Conservation (phyloP, 1,140 invertebrate species). For the Thaumatotibia leucotreta region DNA sequence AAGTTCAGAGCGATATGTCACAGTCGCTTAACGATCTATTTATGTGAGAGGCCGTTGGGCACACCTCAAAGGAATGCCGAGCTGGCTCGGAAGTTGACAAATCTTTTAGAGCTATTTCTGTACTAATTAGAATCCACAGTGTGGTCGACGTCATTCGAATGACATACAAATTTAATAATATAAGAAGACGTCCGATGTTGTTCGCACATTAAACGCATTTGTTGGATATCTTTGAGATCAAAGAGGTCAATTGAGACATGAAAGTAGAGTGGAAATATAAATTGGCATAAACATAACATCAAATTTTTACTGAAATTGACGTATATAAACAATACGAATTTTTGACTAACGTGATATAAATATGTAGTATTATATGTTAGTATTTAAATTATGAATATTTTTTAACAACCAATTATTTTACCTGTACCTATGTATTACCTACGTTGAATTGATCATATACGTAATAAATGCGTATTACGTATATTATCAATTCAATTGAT, state of each 20-base stretch:
- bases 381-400: no score
- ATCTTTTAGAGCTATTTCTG: conserved; percentile 68
- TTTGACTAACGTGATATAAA: no score
- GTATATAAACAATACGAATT: no score
- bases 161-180: conserved; percentile 30
- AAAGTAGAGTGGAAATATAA: background rate
- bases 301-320: background rate
- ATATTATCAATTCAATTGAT: no score
- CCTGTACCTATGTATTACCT: no score
- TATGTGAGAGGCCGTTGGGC: conserved; percentile 39
- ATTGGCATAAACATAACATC: background rate
- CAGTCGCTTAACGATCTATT: conserved; percentile 59
- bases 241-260: background rate
- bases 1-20: conserved; percentile 50
- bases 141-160: conserved; percentile 42
- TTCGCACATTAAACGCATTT: conserved; percentile 27
- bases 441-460: no score
- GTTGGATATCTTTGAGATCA: conserved; percentile 18
- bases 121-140: conserved; percentile 66
- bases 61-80: conserved; percentile 58
- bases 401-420: no score
- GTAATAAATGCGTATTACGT: no score
- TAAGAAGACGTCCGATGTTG: conserved; percentile 18
- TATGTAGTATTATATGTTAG: no score
- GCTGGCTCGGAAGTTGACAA: conserved; percentile 71